phyloP scores from a whole-genome alignment of 2,113 vertebrate genomes.

The Odocoileus hemionus region DNA sequence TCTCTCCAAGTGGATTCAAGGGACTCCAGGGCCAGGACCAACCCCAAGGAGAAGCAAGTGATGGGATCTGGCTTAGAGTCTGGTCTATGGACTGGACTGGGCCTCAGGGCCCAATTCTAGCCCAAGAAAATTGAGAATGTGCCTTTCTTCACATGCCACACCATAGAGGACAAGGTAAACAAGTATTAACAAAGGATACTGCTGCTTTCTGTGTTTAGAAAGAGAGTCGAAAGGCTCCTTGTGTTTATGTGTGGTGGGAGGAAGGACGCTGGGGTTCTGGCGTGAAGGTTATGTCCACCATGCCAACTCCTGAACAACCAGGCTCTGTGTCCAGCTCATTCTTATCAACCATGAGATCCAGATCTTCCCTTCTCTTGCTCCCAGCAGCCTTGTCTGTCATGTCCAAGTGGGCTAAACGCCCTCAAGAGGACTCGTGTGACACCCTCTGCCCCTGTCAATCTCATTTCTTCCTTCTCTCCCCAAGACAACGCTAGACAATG shows the following conservation, averaged over 20 bases:
- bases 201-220: background rate
- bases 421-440: too few species aligned
- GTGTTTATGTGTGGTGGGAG: background rate
- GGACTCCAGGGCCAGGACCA: background rate
- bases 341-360: background rate
- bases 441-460: background rate
- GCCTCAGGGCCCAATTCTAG: background rate
- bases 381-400: background rate
- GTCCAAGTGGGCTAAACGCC: background rate
- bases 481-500: background rate
- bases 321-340: background rate
- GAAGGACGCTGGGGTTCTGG: background rate
- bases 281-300: too few species aligned
- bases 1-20: background rate
- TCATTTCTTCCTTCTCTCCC: background rate
- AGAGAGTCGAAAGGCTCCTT: background rate
- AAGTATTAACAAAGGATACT: background rate
- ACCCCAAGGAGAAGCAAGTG: background rate
- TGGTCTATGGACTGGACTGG: background rate
- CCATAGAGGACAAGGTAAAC: background rate
- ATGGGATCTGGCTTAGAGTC: background rate
- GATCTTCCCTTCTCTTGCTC: background rate
- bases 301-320: rapidly evolving
- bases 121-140: background rate
- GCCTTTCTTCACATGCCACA: background rate